Evolutionary conservation across 2,113 vertebrate species (phyloP).

Genomic region (Oceanites oceanicus): DNA sequence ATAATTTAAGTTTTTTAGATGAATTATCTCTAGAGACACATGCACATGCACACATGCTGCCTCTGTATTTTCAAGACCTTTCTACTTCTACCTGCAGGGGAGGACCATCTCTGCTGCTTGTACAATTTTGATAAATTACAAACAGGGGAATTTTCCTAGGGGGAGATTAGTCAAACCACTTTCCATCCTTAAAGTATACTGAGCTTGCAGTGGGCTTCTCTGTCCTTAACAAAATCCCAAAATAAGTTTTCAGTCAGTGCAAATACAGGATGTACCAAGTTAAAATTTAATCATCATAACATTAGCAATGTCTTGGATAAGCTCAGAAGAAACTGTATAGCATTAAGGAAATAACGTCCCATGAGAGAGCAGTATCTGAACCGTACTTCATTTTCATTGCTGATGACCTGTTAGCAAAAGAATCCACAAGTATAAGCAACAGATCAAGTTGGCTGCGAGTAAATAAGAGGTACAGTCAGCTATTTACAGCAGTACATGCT

Average conservation of each 20-base stretch:
- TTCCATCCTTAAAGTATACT: background rate
- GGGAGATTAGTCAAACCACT: background rate
- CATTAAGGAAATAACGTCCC: background rate
- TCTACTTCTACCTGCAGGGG: background rate
- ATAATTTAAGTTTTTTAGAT: background rate
- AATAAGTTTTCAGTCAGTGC: slow-evolving; percentile 5
- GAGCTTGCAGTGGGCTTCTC: background rate
- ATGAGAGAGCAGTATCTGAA: background rate
- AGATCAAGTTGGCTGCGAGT: background rate
- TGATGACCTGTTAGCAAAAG: slow-evolving; percentile 23
- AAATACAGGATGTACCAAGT: background rate
- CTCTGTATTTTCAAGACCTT: slow-evolving; percentile 18
- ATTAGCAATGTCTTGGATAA: background rate
- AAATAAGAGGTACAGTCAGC: background rate
- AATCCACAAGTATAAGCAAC: background rate
- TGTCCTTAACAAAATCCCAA: background rate
- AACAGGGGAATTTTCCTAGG: background rate
- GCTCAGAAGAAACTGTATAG: background rate
- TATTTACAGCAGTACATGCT: background rate
- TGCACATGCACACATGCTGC: background rate
- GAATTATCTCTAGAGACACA: background rate
- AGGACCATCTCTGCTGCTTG: background rate
- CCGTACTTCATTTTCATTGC: background rate
- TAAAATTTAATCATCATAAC: background rate
- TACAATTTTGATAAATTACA: background rate